These are phyloP conservation scores for Miichthys miiuy DNA, from an alignment of 2,797 vertebrate species.

Conservation along the genomic window DNA sequence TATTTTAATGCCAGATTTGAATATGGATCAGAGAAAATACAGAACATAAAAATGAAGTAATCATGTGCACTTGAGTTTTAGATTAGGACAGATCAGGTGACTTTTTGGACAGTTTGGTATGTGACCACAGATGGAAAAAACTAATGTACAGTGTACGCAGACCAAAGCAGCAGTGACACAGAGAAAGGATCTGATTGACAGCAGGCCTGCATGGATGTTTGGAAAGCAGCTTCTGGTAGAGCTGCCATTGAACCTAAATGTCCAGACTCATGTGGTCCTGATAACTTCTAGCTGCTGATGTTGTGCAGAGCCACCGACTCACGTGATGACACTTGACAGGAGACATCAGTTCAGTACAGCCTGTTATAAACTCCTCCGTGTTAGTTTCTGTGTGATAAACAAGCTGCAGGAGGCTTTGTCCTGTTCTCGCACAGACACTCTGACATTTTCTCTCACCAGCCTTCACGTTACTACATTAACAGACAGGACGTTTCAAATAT, in stretches of 20 bases:
- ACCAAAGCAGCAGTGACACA: not conserved
- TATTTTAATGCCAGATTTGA: too few relatives aligned
- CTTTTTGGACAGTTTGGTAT: not conserved
- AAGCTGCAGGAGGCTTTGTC: not conserved
- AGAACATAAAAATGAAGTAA: not conserved
- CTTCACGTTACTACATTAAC: not conserved
- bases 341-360: not conserved
- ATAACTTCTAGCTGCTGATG: not conserved
- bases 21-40: not conserved
- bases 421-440: not conserved
- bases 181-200: not conserved
- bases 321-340: not conserved
- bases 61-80: not conserved
- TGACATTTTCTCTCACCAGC: not conserved
- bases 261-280: not conserved
- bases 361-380: not conserved
- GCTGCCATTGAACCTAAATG: too few relatives aligned
- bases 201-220: not conserved
- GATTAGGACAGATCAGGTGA: not conserved
- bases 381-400: not conserved
- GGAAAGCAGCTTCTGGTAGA: not conserved
- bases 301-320: not conserved
- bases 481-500: constrained; percentile 55
- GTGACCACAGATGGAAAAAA: not conserved
- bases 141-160: not conserved